Evolutionary conservation across 1,140 invertebrate genomes (phyloP).

Genomic region (Pteromalus puparum): DNA sequence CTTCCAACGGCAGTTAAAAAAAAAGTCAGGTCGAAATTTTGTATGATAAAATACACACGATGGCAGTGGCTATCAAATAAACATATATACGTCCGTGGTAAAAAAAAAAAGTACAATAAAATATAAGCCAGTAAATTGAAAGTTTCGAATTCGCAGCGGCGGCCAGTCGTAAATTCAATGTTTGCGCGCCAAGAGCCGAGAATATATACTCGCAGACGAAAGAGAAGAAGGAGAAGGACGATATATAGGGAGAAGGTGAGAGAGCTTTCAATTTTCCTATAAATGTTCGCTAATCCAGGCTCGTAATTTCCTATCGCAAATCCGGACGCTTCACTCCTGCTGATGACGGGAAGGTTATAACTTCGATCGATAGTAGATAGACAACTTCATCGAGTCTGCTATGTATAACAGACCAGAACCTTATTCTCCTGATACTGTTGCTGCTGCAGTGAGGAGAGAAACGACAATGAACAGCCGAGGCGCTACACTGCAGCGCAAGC

Average conservation of each 20-base stretch:
- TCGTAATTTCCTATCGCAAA: constrained; percentile 40
- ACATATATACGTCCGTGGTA: neutral
- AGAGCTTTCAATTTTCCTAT: too few relatives aligned
- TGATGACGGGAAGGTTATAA: neutral
- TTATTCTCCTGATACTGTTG: too few relatives aligned
- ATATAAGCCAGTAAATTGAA: constrained; percentile 21
- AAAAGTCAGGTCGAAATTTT: neutral
- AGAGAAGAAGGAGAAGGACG: neutral
- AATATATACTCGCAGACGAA: neutral
- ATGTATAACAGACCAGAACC: neutral
- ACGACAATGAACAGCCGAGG: neutral
- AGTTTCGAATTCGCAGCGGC: neutral
- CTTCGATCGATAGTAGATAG: constrained; percentile 27
- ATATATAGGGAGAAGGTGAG: too few relatives aligned
- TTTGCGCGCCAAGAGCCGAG: neutral
- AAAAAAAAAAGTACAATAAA: constrained; percentile 5
- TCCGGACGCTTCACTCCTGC: neutral
- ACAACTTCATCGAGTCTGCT: constrained; percentile 1
- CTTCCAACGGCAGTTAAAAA: neutral
- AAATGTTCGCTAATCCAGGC: constrained; percentile 30
- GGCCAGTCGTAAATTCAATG: constrained; percentile 19
- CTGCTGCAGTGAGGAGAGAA: neutral
- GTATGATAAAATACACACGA: neutral
- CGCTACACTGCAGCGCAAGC: neutral
- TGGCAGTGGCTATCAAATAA: constrained; percentile 10